Percentiles rank a stretch among this genome's conserved stretches.
These are phyloP conservation scores for Dicerorhinus sumatrensis DNA, from an alignment of 2,113 vertebrate genomes.

Conservation along the genomic window DNA sequence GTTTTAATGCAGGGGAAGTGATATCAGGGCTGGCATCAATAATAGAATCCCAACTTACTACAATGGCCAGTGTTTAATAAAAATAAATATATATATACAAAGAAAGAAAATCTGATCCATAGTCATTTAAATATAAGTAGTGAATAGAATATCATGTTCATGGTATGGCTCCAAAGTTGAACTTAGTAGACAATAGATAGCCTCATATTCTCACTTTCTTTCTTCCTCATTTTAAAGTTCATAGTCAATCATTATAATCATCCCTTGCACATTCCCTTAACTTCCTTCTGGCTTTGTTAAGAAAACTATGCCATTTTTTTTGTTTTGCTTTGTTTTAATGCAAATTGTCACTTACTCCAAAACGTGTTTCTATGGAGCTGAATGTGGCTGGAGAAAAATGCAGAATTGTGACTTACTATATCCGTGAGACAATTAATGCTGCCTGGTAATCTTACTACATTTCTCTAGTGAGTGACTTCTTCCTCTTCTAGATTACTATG, in stretches of 20 bases:
- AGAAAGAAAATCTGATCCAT: not conserved
- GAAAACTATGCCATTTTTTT: not conserved
- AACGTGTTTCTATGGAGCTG: not conserved
- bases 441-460: not conserved
- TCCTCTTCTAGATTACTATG: not conserved
- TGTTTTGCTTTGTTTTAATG: not conserved
- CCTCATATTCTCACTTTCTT: not conserved
- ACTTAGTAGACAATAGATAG: not conserved
- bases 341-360: not conserved
- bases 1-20: no score
- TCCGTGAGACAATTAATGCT: not conserved
- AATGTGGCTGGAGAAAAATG: not conserved
- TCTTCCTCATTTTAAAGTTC: not conserved
- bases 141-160: not conserved
- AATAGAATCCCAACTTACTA: not conserved
- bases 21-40: no score
- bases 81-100: not conserved
- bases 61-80: not conserved
- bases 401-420: fast-evolving
- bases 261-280: not conserved
- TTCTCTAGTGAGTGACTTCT: not conserved
- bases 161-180: not conserved
- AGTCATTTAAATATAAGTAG: not conserved
- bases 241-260: not conserved
- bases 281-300: not conserved